Base-by-base conservation (phyloP, 2,888 invertebrate species). In the Dicyrtoma fusca region DNA sequence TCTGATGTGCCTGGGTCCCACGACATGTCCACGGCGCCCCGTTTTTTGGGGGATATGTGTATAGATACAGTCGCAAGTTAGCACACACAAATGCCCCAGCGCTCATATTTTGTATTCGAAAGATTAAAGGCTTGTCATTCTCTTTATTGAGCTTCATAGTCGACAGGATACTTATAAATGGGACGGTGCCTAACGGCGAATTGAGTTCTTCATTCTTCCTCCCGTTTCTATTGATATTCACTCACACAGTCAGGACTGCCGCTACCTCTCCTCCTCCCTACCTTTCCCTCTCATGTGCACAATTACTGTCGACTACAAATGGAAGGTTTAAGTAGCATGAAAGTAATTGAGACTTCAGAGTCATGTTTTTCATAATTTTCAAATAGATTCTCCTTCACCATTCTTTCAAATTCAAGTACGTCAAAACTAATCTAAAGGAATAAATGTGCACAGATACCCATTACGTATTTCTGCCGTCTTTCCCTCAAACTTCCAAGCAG, bases 101-200 rank as follows among this genome's bases (percentile, higher is more conserved):
- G 5, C 57, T 23, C 61, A 61, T 42, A 61, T 17, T 61, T 61
- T 61, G 61, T 61, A 42, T 26, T 61, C 1, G 61, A 61, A 61
- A 61, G 61, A 61, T 61, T 61, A 61, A 34, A 61, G 61, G 61
- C 42, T 25, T 34, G 61, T 61, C 25, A 61, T 61, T 61, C 19
- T 53, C 53, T 53, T 10, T 42, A 63, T 63, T 63, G 44, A 63
- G 44, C 62, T 45, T 21, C 45, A 45, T 63, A 19, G 19, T 63
- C 17, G 44, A 63, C 45, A 21, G 44, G 62, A 19, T 63, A 63
- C 45, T 61, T 44, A 44, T 44, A 44, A 63, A 63, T 21, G 62
- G n/a, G 62, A 19, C 62, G 45, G 62, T 45, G 62, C 62, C 62
- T 63, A 44, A 3, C 13, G 44, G 62, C 62, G 45, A 63, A 44